Conservation (phyloP, 2,797 vertebrate species). For the Parauchenoglanis punctatus region DNA sequence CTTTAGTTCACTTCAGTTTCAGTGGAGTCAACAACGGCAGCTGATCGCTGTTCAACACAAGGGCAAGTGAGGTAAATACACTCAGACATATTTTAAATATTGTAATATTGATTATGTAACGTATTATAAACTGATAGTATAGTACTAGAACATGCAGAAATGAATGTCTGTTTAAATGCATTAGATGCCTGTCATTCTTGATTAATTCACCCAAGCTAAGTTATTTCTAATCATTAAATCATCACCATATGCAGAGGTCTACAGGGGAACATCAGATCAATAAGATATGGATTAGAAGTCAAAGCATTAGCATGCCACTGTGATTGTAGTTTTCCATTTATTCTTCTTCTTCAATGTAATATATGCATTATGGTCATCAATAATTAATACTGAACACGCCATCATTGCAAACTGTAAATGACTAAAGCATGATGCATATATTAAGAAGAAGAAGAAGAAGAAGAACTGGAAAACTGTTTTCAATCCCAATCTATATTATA, state of each 20-base stretch:
- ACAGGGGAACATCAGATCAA: conserved; percentile 19
- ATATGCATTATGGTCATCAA: background rate
- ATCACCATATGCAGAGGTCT: background rate
- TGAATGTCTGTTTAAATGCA: background rate
- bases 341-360: conserved; percentile 4
- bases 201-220: background rate
- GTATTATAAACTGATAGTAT: background rate
- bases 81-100: background rate
- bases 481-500: background rate
- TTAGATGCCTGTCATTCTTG: conserved; percentile 4
- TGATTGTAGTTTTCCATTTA: background rate
- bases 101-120: conserved; percentile 1
- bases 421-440: background rate
- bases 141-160: background rate
- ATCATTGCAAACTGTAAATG: background rate
- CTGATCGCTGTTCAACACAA: conserved; percentile 8
- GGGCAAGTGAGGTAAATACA: conserved; percentile 41
- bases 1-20: conserved; percentile 37
- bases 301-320: background rate
- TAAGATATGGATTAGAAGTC: conserved; percentile 21
- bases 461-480: background rate
- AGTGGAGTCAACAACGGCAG: conserved; percentile 34
- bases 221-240: conserved; percentile 4
- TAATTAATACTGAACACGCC: background rate
- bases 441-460: conserved; percentile 5